A percentile compares a stretch with the other conserved stretches of the same genome.
Conservation (phyloP, 2,113 vertebrate species). For the Dipodomys ordii region DNA sequence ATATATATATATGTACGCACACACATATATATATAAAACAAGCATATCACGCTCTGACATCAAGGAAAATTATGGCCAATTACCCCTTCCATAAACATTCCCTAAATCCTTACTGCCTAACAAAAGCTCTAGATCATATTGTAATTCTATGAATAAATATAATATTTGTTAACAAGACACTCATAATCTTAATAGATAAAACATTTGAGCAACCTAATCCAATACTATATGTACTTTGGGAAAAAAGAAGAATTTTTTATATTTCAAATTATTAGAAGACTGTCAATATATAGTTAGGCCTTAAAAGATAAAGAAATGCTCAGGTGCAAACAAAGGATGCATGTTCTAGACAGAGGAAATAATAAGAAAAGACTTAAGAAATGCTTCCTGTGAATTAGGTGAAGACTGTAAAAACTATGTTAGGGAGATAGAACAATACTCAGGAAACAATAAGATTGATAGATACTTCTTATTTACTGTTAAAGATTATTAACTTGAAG, state of each 20-base stretch:
- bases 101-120: not conserved
- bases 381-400: not conserved
- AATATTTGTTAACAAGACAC: not conserved
- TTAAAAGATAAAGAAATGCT: conserved; percentile 50
- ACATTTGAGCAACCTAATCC: not conserved
- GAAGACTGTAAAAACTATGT: not conserved
- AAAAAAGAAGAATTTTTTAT: not conserved
- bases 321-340: conserved; percentile 31
- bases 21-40: not conserved
- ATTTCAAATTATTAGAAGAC: not conserved
- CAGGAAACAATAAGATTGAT: conserved; percentile 2
- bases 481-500: not conserved
- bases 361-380: not conserved
- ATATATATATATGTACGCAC: not conserved
- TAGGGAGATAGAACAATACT: not conserved
- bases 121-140: not conserved
- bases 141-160: not conserved
- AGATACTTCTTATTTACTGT: not conserved
- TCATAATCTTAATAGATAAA: not conserved
- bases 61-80: not conserved
- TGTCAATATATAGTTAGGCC: not conserved
- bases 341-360: conserved; percentile 6
- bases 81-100: conserved; percentile 11
- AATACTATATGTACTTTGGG: not conserved
- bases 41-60: not conserved